A percentile compares a stretch with the other conserved stretches of the same genome.
phyloP scores from a whole-genome alignment of 2,797 vertebrate species.

The Urophycis tenuis region DNA sequence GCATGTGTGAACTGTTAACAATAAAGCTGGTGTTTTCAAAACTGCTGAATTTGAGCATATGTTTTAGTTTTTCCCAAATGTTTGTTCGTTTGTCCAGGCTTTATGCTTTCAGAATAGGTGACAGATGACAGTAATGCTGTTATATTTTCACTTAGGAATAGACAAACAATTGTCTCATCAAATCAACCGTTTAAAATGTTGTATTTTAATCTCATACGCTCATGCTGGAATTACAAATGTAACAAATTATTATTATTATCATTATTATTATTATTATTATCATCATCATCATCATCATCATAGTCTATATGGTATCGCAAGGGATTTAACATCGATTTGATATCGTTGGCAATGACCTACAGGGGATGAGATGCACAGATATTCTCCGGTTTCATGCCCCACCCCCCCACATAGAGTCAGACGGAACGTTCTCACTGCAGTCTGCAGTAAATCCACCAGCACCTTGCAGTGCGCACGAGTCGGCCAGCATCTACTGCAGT shows the following conservation, averaged over 20 bases:
- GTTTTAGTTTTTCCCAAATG: neutral
- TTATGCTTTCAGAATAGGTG: neutral
- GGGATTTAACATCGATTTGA: neutral
- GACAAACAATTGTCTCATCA: neutral
- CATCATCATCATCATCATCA: too few relatives aligned
- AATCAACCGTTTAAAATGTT: neutral
- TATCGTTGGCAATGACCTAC: neutral
- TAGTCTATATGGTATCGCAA: neutral
- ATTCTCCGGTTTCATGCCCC: neutral
- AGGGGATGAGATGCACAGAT: slow-evolving; percentile 23
- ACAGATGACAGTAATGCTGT: neutral
- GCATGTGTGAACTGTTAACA: slow-evolving; percentile 49
- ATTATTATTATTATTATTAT: too few relatives aligned
- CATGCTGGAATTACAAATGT: neutral
- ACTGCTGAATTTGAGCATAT: neutral
- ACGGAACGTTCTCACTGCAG: slow-evolving; percentile 42
- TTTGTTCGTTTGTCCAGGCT: neutral
- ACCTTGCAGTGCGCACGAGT: slow-evolving; percentile 36
- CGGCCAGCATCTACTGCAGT: slow-evolving; percentile 35
- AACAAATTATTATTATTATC: too few relatives aligned
- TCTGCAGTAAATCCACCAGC: slow-evolving; percentile 40
- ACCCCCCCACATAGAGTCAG: slow-evolving; percentile 14
- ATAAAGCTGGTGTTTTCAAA: slow-evolving; percentile 60
- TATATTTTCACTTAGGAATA: neutral
- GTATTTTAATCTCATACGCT: neutral